Evolutionary conservation across 2,888 invertebrate species (phyloP).

Genomic region (Tortricodes alternella): DNA sequence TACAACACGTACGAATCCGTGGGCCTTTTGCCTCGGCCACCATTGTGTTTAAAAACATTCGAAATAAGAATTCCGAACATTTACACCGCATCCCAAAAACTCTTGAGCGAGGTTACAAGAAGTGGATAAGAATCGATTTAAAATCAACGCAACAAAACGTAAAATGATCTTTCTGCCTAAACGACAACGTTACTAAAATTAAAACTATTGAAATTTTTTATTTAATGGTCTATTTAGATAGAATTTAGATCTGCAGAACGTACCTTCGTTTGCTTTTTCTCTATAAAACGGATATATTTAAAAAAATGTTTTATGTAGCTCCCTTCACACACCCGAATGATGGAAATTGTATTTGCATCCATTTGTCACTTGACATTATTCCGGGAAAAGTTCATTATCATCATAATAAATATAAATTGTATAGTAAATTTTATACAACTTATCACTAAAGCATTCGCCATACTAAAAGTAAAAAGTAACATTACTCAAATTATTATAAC

Average conservation of each 20-base stretch:
- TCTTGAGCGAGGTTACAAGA: conserved; percentile 41
- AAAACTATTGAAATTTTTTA: neutral
- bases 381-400: no score
- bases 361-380: no score
- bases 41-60: conserved; percentile 36
- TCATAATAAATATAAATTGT: no score
- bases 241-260: no score
- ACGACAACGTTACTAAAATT: conserved; percentile 1
- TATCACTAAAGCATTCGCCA: no score
- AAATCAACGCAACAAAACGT: conserved; percentile 61
- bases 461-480: neutral
- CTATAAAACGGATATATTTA: no score
- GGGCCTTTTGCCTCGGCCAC: conserved; percentile 7
- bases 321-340: no score
- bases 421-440: no score
- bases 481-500: neutral
- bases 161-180: conserved; percentile 38
- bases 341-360: no score
- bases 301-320: no score
- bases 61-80: conserved; percentile 59
- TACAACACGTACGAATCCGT: neutral
- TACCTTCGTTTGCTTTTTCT: no score
- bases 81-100: conserved; percentile 60
- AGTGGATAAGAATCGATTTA: conserved; percentile 68
- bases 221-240: no score